These are phyloP conservation scores for Drosophila parvula DNA, from an alignment of 1,140 invertebrate species.

Conservation along the genomic window DNA sequence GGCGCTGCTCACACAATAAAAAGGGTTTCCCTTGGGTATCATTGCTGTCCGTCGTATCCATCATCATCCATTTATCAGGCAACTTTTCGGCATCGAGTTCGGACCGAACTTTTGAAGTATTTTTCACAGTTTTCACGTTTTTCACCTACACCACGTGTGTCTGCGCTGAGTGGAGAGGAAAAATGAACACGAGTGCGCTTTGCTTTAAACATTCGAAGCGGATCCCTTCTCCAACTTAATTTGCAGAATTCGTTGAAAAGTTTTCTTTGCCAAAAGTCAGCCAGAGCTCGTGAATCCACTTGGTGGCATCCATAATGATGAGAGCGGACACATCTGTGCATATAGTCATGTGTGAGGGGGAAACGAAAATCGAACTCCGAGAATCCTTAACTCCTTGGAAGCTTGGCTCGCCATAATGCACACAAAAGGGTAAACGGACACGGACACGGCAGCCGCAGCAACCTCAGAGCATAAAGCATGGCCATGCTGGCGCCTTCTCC, in stretches of 20 bases:
- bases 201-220: conserved; percentile 9
- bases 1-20: not conserved
- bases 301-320: conserved; percentile 12
- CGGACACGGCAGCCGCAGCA: not conserved
- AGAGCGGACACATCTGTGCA: not conserved
- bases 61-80: conserved; percentile 30
- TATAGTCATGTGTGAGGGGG: not conserved
- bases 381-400: conserved; percentile 19
- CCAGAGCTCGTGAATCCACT: not conserved
- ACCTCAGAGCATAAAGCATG: conserved; percentile 7
- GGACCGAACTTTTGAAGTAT: conserved; percentile 38
- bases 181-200: conserved; percentile 1
- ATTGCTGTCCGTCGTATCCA: conserved; percentile 22
- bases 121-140: conserved; percentile 17
- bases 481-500: not conserved
- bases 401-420: conserved; percentile 25
- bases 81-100: conserved; percentile 19
- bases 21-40: conserved; percentile 17
- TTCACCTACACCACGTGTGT: not conserved
- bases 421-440: not conserved
- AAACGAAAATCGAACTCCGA: not conserved
- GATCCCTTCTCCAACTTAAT: conserved; percentile 42
- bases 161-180: not conserved
- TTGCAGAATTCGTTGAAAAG: conserved; percentile 53
- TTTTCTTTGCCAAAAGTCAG: conserved; percentile 5